These are phyloP conservation scores for Ephestia elutella DNA, from an alignment of 1,140 invertebrate species.

Conservation along the genomic window DNA sequence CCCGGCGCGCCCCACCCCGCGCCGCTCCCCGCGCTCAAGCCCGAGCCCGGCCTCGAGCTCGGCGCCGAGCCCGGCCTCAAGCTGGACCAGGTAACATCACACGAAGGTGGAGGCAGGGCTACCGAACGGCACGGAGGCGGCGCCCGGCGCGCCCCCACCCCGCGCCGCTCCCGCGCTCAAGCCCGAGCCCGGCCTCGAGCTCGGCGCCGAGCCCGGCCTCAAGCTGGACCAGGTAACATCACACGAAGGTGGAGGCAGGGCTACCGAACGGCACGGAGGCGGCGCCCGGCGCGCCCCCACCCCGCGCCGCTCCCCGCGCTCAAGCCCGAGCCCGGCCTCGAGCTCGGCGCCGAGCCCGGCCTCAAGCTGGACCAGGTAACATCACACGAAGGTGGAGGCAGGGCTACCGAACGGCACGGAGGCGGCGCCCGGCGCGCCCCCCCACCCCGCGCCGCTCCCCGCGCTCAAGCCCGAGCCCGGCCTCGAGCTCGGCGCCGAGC, in stretches of 20 bases:
- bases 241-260: conserved; percentile 58
- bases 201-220: conserved; percentile 86
- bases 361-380: conserved; percentile 95
- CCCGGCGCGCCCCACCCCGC: conserved; percentile 19
- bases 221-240: conserved; percentile 92
- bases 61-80: conserved; percentile 90
- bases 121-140: conserved; percentile 55
- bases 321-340: conserved; percentile 70
- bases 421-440: conserved; percentile 24
- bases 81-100: conserved; percentile 88
- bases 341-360: conserved; percentile 82
- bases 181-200: conserved; percentile 72
- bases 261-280: conserved; percentile 55
- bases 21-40: conserved; percentile 29
- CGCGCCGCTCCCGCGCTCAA: conserved; percentile 28
- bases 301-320: conserved; percentile 22
- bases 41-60: conserved; percentile 73
- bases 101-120: conserved; percentile 41
- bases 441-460: conserved; percentile 22
- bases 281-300: conserved; percentile 17
- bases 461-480: conserved; percentile 65
- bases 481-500: conserved; percentile 75
- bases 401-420: conserved; percentile 55
- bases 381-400: conserved; percentile 36
- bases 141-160: conserved; percentile 17